Evolutionary conservation across 2,888 invertebrate genomes (phyloP), one percentile per base, ranked within the genome.

Genomic region (Perizoma affinitatum): DNA sequence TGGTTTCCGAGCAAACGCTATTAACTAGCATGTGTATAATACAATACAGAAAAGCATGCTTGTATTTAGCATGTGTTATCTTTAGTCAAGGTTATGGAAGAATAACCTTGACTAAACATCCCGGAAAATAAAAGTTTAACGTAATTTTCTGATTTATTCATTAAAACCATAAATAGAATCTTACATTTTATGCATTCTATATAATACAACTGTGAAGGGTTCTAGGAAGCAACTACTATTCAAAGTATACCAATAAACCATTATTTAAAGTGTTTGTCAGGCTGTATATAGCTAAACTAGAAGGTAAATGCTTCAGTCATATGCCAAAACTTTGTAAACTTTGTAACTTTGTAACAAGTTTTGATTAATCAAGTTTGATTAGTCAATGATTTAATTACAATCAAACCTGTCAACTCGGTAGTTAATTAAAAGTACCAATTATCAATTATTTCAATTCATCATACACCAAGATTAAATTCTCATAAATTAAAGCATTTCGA

Each of bases 201-300:
- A 53, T 46, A 46, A 3, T 40, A 40, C 35, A 51, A 53, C 11
- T 41, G 45, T 41, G 41, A 4, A 42, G n/a, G 54, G 10, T 45
- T 35, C 10, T 43, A 43, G 1, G 33, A 58, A 48, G 40, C 45
- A 11, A n/a, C 42, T 42, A 4, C n/a, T 40, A 22, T 54, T 33
- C 11, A 52, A 33, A 36, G 36, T 35, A 52, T 7, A 22, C 34
- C 11, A 35, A 5, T 35, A 2, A 22, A 22, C 22, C 22, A 22
- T 22, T 22, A 22, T 22, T 22, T 22, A 22, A 22, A 22, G 22
- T 22, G 22, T 22, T 22, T 22, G 22, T 34, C 4, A 10, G 40
- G 50, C 41, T 55, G 52, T 75, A 74, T 38, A 38, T 74, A 74
- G 61, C 74, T 80, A 76, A 67, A 75, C 76, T 80, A 79, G 62